Evolutionary conservation across 2,888 invertebrate genomes (phyloP).

Genomic region (Arge pagana): DNA sequence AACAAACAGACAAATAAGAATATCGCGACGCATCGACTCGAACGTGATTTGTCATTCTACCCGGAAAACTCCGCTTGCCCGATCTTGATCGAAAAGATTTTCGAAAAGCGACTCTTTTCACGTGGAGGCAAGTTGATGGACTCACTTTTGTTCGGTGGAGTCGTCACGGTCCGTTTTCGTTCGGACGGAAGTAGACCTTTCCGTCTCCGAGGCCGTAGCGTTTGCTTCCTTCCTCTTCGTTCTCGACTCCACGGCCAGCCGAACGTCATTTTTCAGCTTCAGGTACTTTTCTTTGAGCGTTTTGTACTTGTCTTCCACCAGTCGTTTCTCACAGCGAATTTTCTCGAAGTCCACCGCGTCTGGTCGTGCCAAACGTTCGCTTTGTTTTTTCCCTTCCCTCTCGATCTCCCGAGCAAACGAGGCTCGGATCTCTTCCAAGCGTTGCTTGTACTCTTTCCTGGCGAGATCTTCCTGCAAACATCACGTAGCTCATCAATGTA

Average conservation of each 20-base stretch:
- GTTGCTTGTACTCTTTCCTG: constrained; percentile 70
- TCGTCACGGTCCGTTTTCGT: constrained; percentile 66
- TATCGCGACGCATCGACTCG: no score
- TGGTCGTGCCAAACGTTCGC: constrained; percentile 44
- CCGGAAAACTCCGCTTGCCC: no score
- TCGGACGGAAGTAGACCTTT: constrained; percentile 70
- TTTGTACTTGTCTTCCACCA: constrained; percentile 77
- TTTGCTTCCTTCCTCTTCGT: constrained; percentile 63
- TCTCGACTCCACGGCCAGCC: constrained; percentile 75
- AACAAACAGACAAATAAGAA: no score
- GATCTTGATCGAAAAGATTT: no score
- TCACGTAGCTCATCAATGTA: no score
- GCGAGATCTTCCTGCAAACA: constrained; percentile 71
- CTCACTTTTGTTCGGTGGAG: constrained; percentile 56
- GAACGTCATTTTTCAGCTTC: constrained; percentile 78
- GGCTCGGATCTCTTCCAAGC: constrained; percentile 67
- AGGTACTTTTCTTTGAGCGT: constrained; percentile 83
- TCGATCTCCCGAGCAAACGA: constrained; percentile 66
- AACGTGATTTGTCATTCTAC: no score
- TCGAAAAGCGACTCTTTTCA: no score
- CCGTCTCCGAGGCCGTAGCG: constrained; percentile 79
- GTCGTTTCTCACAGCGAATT: constrained; percentile 70
- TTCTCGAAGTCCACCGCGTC: constrained; percentile 64
- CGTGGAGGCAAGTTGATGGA: no score
- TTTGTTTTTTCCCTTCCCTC: constrained; percentile 55